Percentiles rank a stretch among this genome's conserved stretches.
phyloP scores from a whole-genome alignment of 2,797 vertebrate genomes.

The Pogonophryne albipinna region DNA sequence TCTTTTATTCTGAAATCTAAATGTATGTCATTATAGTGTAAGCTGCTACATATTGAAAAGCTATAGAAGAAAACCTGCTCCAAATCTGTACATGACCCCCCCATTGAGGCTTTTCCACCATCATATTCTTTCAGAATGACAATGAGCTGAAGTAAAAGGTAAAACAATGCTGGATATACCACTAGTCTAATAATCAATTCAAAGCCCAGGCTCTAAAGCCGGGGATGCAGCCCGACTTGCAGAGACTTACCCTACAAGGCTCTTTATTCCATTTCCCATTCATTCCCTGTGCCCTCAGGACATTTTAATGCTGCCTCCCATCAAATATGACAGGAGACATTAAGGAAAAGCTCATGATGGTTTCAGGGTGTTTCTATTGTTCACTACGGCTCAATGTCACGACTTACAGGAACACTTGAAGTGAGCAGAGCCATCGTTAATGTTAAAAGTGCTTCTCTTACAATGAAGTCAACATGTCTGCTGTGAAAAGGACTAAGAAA shows the following conservation, averaged over 20 bases:
- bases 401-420: conserved; percentile 14
- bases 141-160: too few relatives aligned
- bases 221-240: background rate
- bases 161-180: too few relatives aligned
- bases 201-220: too few relatives aligned
- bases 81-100: too few relatives aligned
- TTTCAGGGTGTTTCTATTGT: background rate
- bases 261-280: background rate
- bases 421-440: conserved; percentile 4
- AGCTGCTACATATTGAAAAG: too few relatives aligned
- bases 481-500: conserved; percentile 17
- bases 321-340: background rate
- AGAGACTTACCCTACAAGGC: background rate
- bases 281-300: background rate
- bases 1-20: too few relatives aligned
- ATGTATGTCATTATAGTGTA: too few relatives aligned
- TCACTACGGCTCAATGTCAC: too few relatives aligned
- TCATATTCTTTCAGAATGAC: too few relatives aligned
- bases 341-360: background rate
- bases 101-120: too few relatives aligned
- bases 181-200: too few relatives aligned
- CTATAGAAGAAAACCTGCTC: too few relatives aligned
- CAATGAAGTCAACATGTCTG: conserved; percentile 5
- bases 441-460: background rate
- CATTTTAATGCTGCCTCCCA: background rate